phyloP scores from a whole-genome alignment of 2,113 vertebrate species.

The Hippocampus abdominalis region DNA sequence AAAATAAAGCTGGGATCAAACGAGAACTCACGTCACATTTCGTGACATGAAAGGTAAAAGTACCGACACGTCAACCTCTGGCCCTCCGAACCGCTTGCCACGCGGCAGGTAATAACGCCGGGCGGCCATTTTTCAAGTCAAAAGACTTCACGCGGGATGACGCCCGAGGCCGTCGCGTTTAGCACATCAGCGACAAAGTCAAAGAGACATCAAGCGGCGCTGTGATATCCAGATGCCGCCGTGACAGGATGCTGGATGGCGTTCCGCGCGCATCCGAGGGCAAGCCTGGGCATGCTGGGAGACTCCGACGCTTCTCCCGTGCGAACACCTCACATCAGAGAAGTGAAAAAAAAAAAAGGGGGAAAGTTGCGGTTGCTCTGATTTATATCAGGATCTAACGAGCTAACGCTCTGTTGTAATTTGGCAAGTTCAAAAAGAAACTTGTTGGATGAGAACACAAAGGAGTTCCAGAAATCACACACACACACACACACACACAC shows the following conservation, averaged over 20 bases:
- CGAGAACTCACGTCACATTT: background rate
- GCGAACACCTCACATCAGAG: constrained; percentile 47
- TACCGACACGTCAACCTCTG: constrained; percentile 24
- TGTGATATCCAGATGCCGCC: constrained; percentile 57
- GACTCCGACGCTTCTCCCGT: constrained; percentile 22
- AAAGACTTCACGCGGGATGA: constrained; percentile 2
- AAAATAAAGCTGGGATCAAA: background rate
- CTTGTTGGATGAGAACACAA: constrained; percentile 34
- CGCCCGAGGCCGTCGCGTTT: constrained; percentile 45
- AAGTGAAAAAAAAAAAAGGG: constrained; percentile 32
- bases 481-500: background rate
- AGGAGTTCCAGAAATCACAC: constrained; percentile 3
- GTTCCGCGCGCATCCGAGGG: constrained; percentile 40
- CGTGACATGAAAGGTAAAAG: constrained; percentile 22
- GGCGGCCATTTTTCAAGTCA: constrained; percentile 36
- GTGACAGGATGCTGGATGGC: constrained; percentile 38
- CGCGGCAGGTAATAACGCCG: constrained; percentile 27
- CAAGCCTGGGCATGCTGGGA: constrained; percentile 52
- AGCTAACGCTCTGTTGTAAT: constrained; percentile 47
- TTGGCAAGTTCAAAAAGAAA: constrained; percentile 52
- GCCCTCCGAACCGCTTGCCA: constrained; percentile 21
- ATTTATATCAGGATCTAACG: constrained; percentile 57
- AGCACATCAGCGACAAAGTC: constrained; percentile 61
- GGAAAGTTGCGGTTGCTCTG: constrained; percentile 57
- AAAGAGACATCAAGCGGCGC: constrained; percentile 50